Evolutionary conservation across 1,140 invertebrate species (phyloP), one percentile per base, ranked within the genome.

Genomic region (Druon quercuslanigerum): DNA sequence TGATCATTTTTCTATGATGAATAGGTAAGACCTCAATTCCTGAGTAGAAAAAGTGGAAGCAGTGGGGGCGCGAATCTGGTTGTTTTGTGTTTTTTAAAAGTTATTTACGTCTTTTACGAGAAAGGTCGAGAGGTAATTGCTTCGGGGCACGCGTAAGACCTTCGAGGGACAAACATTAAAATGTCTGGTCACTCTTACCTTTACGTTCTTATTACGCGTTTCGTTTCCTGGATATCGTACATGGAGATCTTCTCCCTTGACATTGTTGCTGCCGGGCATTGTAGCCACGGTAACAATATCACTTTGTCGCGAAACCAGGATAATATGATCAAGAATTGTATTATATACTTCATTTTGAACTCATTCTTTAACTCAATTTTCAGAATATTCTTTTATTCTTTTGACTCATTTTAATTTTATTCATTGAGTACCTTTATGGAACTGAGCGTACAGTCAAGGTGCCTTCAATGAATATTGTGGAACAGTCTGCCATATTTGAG

Each of bases 141-240:
- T 17, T 17, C 52, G n/a, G 52, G 25, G 16, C 20, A 66, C 20
- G 57, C 57, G 57, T 25, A 16, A 33, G 57, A 33, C 25, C 19
- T 66, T 66, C 57, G 60, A 16, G n/a, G 60, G 25, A 66, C 25
- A 66, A 46, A 66, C 60, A 66, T 46, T 46, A 54, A 54, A 66
- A 46, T 9, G 60, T 66, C 60, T 40, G 60, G 16, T 66, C 20
- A 66, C 13, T 66, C 19, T 33, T 46, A 46, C 40, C 8, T 46
- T 11, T 46, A 66, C 60, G n/a, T 66, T 82, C 81, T 82, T 83
- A 79, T 84, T 82, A 77, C 73, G 81, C 84, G 79, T 76, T 84
- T 85, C 81, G 83, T 84, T 80, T 84, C 79, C 73, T 78, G 80
- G 83, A 85, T 87, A 88, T 88, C 87, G 74, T 80, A 77, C 75